Conservation (phyloP, 2,113 vertebrate species). For the Hemiprocne comata region DNA sequence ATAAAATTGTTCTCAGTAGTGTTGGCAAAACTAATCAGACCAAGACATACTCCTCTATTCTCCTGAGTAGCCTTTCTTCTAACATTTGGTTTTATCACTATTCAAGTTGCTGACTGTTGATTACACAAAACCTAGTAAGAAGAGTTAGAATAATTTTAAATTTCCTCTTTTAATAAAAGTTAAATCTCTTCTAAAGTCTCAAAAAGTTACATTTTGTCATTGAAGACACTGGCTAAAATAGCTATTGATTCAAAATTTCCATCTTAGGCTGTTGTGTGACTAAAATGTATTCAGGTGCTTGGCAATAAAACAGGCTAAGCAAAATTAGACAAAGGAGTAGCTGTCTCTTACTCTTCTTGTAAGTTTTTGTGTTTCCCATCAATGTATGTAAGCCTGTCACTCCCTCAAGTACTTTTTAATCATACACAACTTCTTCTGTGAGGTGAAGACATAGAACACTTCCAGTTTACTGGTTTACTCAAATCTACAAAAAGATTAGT, state of each 20-base stretch:
- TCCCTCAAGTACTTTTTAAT: background rate
- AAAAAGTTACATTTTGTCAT: background rate
- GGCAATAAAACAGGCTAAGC: background rate
- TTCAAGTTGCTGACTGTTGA: background rate
- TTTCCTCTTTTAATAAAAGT: background rate
- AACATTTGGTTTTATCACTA: background rate
- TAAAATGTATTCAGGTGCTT: background rate
- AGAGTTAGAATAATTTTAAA: background rate
- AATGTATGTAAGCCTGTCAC: background rate
- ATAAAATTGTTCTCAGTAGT: background rate
- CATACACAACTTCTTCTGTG: background rate
- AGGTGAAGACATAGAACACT: background rate
- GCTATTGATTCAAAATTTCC: background rate
- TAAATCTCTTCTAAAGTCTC: background rate
- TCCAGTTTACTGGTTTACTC: background rate
- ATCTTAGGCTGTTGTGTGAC: background rate
- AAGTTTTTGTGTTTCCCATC: background rate
- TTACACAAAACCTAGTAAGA: background rate
- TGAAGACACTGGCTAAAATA: background rate
- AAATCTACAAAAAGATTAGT: conserved; percentile 10
- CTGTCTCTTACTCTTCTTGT: background rate
- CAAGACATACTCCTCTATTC: background rate
- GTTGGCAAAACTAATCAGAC: background rate
- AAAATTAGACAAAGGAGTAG: background rate
- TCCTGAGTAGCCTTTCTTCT: background rate